phyloP scores from a whole-genome alignment of 2,888 invertebrate species.

The Antheraea assamensis region DNA sequence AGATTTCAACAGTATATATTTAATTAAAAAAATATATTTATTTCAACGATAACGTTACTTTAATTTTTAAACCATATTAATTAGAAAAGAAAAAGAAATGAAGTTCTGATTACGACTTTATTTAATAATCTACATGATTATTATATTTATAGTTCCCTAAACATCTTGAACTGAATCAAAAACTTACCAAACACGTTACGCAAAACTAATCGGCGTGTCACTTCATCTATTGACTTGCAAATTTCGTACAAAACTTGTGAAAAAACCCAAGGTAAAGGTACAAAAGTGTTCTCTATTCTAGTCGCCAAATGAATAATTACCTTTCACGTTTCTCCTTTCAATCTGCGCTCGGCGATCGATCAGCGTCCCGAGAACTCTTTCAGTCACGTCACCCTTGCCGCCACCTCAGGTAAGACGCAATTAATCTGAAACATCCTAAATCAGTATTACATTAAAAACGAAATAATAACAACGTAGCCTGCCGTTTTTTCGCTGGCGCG shows the following conservation, averaged over 20 bases:
- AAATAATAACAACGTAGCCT: conserved; percentile 76
- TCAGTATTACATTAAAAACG: conserved; percentile 81
- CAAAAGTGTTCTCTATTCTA: conserved; percentile 82
- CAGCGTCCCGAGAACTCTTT: conserved; percentile 80
- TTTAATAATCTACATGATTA: background rate
- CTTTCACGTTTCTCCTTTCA: conserved; percentile 81
- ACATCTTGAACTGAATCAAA: conserved; percentile 58
- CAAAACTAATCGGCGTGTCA: conserved; percentile 78
- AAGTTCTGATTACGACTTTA: background rate
- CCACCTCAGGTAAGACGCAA: conserved; percentile 78
- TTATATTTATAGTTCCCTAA: conserved; percentile 15
- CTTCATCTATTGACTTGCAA: conserved; percentile 80
- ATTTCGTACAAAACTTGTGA: conserved; percentile 78
- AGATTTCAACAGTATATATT: too few relatives aligned
- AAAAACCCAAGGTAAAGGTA: conserved; percentile 79
- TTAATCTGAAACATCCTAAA: conserved; percentile 82
- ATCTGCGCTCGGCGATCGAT: conserved; percentile 78
- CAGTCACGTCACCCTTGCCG: conserved; percentile 77
- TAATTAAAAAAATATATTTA: too few relatives aligned
- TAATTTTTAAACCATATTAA: too few relatives aligned
- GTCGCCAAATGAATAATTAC: conserved; percentile 82
- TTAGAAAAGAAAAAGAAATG: too few relatives aligned
- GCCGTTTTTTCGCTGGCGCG: conserved; percentile 76
- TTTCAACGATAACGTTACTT: too few relatives aligned
- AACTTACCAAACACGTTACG: conserved; percentile 67